Conservation (phyloP, 2,888 invertebrate genomes). For the Oegoconia quadripuncta region DNA sequence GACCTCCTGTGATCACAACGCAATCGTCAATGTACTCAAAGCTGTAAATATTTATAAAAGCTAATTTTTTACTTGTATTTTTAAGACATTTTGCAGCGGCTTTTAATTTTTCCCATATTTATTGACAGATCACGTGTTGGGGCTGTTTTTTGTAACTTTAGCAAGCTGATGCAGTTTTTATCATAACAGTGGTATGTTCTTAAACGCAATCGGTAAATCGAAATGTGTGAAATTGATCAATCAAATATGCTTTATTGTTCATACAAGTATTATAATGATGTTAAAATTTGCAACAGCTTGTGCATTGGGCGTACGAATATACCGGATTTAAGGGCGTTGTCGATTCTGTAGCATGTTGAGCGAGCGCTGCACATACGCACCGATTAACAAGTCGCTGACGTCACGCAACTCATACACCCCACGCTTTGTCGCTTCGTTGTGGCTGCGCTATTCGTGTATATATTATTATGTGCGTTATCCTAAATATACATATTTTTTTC, state of each 20-base stretch:
- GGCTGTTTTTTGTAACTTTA: conserved; percentile 29
- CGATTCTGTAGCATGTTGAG: conserved; percentile 39
- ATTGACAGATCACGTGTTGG: conserved; percentile 31
- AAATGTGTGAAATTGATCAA: no score
- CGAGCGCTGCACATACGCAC: conserved; percentile 40
- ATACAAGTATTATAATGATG: no score
- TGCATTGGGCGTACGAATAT: conserved; percentile 32
- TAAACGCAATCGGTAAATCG: no score
- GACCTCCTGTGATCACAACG: no score
- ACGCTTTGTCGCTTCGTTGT: conserved; percentile 51
- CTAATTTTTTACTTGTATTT: no score
- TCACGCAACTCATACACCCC: conserved; percentile 38
- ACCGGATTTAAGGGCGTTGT: conserved; percentile 36
- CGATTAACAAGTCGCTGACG: conserved; percentile 37
- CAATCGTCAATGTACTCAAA: no score
- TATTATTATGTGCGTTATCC: conserved; percentile 44
- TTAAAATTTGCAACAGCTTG: conserved; percentile 33
- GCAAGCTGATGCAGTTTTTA: conserved; percentile 36
- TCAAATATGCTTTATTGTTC: no score
- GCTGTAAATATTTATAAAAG: no score
- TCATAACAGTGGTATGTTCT: no score
- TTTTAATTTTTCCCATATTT: no score
- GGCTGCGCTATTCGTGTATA: conserved; percentile 42
- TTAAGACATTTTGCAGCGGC: no score
- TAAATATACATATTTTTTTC: conserved; percentile 23